Evolutionary conservation across 2,888 invertebrate genomes (phyloP).

Genomic region (Tenthredo mesomela): DNA sequence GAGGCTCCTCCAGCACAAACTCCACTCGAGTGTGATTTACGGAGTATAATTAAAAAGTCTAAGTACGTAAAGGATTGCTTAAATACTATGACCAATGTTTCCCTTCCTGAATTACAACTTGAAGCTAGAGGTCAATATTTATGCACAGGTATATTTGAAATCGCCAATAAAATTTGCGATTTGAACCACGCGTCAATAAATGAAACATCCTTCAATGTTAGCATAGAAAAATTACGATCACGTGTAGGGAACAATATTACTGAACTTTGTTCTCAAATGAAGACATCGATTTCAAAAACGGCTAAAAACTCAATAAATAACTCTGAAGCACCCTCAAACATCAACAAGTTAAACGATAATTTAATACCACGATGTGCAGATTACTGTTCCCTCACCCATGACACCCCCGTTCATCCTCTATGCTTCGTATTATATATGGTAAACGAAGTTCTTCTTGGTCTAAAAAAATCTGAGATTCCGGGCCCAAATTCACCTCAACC

Average conservation of each 20-base stretch:
- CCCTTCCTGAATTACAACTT: background rate
- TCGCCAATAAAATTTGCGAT: conserved; percentile 57
- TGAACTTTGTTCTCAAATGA: conserved; percentile 42
- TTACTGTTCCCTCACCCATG: background rate
- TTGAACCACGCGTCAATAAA: background rate
- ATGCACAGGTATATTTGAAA: conserved; percentile 64
- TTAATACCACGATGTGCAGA: background rate
- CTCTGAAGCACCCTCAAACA: background rate
- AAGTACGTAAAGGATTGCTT: background rate
- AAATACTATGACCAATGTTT: background rate
- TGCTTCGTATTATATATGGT: conserved; percentile 61
- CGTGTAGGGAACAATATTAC: conserved; percentile 53
- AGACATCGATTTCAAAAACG: conserved; percentile 33
- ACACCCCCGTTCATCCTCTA: conserved; percentile 55
- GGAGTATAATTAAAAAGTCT: background rate
- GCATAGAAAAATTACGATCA: conserved; percentile 48
- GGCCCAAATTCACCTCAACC: no score
- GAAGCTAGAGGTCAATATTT: conserved; percentile 53
- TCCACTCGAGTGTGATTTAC: background rate
- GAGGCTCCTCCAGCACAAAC: background rate
- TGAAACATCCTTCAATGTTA: conserved; percentile 52
- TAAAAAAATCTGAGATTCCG: background rate
- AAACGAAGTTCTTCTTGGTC: conserved; percentile 55
- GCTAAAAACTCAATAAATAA: background rate
- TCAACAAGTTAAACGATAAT: background rate